Evolutionary conservation across 2,113 vertebrate species (phyloP), one percentile per base, ranked within the genome.

Genomic region (Myotis davidii): DNA sequence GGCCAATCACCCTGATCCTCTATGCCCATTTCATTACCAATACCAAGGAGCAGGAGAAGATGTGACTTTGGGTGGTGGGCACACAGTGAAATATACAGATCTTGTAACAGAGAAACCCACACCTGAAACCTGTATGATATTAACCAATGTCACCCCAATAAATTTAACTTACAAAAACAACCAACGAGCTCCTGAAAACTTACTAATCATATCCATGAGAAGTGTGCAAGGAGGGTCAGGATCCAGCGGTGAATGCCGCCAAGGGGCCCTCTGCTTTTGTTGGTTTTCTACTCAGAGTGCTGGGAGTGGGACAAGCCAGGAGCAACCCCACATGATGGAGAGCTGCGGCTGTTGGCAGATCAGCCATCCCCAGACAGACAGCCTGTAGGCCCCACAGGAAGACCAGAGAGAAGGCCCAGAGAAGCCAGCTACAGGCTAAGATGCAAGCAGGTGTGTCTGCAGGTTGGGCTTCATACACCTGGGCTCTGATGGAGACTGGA

Each of bases 181-280:
- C 6, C 1, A 20, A 18, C 0, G 14, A 23, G 37, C 39, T 59
- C 37, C 73, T 76, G 17, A 32, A 82, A 61, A 54, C 2, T 0
- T 21, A 4, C 39, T 18, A 69, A 9, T 52, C 4, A 1, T 8
- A 54, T 27, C 27, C 74, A 67, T 7, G 48, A 32, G 81, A 69
- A 10, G 10, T 17, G 1, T 5, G 34, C 42, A 9, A 39, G 32
- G 74, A 82, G 18, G 54, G 21, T 12, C 5, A 23, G 77, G 61
- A 52, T 34, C 56, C 0, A 1, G 23, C n/a, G 4, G 20, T 0
- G 13, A 16, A 3, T 3, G 14, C 27, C 3, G 0, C 23, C 25
- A 77, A 54, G 12, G 39, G 11, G 23, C 13, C 21, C 11, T 61
- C 6, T 2, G 3, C 29, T 94, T 72, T 70, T 4, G 45, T n/a